Conservation (phyloP, 1,140 invertebrate species). For the Bathynomus jamesi region DNA sequence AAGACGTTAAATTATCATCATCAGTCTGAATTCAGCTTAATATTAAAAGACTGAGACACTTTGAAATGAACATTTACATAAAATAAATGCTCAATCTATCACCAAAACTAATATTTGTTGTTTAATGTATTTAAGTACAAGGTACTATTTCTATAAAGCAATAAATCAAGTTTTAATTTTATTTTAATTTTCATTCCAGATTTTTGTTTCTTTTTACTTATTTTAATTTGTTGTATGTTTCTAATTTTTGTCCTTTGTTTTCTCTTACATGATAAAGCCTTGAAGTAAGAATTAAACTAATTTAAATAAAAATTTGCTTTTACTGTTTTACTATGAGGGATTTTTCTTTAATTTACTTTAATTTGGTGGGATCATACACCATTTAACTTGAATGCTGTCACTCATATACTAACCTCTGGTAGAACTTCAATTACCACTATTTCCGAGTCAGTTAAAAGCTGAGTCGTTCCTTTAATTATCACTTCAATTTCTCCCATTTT, state of each 20-base stretch:
- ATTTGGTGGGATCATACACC: no score
- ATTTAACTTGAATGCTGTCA: neutral
- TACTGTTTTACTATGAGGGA: neutral
- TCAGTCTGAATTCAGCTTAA: neutral
- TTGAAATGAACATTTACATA: neutral
- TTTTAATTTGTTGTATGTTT: no score
- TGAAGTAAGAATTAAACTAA: no score
- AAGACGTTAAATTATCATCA: neutral
- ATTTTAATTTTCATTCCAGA: no score
- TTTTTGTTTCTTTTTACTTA: no score
- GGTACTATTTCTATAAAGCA: neutral
- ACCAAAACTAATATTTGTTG: neutral
- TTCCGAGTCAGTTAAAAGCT: conserved; percentile 42
- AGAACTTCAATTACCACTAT: conserved; percentile 35
- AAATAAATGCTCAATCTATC: neutral
- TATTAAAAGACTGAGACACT: neutral
- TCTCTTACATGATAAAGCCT: no score
- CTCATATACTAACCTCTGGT: conserved; percentile 42
- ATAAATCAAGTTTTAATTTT: no score
- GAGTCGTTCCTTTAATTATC: conserved; percentile 47
- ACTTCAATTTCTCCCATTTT: conserved; percentile 45
- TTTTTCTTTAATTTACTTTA: neutral
- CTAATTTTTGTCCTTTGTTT: no score
- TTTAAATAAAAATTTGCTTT: neutral
- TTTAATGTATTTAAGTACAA: neutral